phyloP scores from a whole-genome alignment of 2,888 invertebrate genomes.

The Hanleya hanleyi region DNA sequence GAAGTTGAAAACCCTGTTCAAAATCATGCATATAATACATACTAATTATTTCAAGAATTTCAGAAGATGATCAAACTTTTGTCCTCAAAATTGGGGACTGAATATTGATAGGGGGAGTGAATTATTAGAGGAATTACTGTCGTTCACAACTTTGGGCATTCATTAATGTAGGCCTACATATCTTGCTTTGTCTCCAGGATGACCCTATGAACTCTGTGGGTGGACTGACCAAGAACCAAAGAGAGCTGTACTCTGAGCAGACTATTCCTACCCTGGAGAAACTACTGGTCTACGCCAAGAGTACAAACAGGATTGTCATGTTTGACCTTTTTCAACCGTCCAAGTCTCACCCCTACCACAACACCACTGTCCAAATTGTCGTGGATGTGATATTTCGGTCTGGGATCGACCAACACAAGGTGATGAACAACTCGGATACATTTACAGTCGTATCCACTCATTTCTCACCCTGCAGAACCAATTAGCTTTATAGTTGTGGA shows the following conservation, averaged over 20 bases:
- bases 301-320: conserved; percentile 43
- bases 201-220: conserved; percentile 55
- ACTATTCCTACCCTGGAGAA: conserved; percentile 55
- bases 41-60: no score
- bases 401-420: conserved; percentile 34
- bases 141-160: no score
- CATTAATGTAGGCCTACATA: background rate
- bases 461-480: no score
- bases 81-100: no score
- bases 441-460: no score
- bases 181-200: conserved; percentile 39
- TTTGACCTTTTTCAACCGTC: conserved; percentile 48
- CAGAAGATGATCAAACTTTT: no score
- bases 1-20: no score
- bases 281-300: conserved; percentile 41
- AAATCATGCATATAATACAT: no score
- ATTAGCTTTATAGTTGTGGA: no score
- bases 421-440: background rate
- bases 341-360: conserved; percentile 42
- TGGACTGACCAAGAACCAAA: conserved; percentile 42
- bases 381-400: conserved; percentile 39
- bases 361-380: conserved; percentile 22
- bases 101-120: no score
- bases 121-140: no score
- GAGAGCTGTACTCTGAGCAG: conserved; percentile 42